A percentile compares a stretch with the other conserved stretches of the same genome.
Evolutionary conservation across 2,797 vertebrate genomes (phyloP).

Genomic region (Lateolabrax maculatus): DNA sequence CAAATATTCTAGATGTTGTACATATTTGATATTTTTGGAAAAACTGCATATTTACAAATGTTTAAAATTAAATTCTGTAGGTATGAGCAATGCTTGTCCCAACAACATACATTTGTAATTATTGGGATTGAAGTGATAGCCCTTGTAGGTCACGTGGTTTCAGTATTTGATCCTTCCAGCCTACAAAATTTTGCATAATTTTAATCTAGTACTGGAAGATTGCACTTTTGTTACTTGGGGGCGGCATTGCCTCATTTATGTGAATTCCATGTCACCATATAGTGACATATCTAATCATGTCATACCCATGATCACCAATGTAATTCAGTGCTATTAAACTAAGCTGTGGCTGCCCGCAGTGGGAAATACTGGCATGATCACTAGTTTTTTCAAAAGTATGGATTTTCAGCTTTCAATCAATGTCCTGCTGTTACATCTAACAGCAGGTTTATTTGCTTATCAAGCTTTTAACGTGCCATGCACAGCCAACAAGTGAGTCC

Average conservation of each 20-base stretch:
- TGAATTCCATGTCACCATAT: background rate
- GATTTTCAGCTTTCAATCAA: slow-evolving; percentile 1
- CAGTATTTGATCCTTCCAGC: slow-evolving; percentile 16
- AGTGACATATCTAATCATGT: background rate
- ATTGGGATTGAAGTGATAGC: slow-evolving; percentile 2
- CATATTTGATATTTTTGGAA: background rate
- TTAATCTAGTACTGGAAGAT: background rate
- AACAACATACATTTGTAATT: background rate
- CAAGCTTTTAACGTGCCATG: slow-evolving; percentile 37
- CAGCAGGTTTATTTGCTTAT: slow-evolving; percentile 14
- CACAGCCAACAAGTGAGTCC: slow-evolving; percentile 35
- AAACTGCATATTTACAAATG: background rate
- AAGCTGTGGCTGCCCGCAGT: background rate
- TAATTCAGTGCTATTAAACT: background rate
- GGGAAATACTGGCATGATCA: background rate
- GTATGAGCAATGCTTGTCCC: background rate
- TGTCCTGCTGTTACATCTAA: background rate
- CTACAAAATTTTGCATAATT: background rate
- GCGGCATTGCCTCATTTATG: background rate
- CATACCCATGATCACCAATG: background rate
- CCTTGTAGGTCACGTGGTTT: background rate
- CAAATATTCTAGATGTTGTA: background rate
- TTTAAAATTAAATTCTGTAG: background rate
- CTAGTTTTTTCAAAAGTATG: background rate
- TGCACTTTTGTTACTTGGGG: background rate